Percentiles rank a stretch among this genome's conserved stretches.
These are phyloP conservation scores for Strix occidentalis DNA, from an alignment of 2,797 vertebrate genomes.

Conservation along the genomic window DNA sequence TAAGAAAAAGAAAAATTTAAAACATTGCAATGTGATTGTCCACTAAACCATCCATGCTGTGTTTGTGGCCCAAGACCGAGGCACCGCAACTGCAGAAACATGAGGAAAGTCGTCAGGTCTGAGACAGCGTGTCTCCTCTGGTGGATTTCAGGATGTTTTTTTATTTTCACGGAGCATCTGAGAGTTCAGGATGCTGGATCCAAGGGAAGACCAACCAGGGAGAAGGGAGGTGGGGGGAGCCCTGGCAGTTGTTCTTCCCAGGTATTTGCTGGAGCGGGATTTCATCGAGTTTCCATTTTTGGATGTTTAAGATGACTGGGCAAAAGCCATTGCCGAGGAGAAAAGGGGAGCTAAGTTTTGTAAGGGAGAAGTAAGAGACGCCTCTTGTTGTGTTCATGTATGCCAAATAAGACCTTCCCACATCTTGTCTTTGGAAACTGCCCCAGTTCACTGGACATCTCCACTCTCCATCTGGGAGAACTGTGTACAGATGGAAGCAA, in stretches of 20 bases:
- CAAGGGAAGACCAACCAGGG: conserved; percentile 11
- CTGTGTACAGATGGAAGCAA: conserved; percentile 51
- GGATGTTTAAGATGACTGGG: conserved; percentile 59
- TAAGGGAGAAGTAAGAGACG: conserved; percentile 49
- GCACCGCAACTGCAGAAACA: background rate
- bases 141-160: conserved; percentile 1
- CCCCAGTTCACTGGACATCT: conserved; percentile 53
- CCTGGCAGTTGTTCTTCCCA: conserved; percentile 2
- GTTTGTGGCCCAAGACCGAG: conserved; percentile 60
- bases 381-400: conserved; percentile 52
- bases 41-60: conserved; percentile 44
- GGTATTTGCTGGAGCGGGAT: background rate
- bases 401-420: conserved; percentile 47
- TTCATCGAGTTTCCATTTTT: background rate
- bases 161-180: conserved; percentile 11
- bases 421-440: conserved; percentile 46
- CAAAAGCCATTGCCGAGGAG: conserved; percentile 46
- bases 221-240: conserved; percentile 20
- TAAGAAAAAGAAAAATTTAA: conserved; percentile 46
- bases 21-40: conserved; percentile 61
- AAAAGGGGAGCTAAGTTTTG: conserved; percentile 21
- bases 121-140: background rate
- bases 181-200: conserved; percentile 47
- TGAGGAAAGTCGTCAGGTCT: background rate
- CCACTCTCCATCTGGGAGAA: conserved; percentile 47